phyloP scores from a whole-genome alignment of 2,113 vertebrate species.

The Ceyx margarethae region DNA sequence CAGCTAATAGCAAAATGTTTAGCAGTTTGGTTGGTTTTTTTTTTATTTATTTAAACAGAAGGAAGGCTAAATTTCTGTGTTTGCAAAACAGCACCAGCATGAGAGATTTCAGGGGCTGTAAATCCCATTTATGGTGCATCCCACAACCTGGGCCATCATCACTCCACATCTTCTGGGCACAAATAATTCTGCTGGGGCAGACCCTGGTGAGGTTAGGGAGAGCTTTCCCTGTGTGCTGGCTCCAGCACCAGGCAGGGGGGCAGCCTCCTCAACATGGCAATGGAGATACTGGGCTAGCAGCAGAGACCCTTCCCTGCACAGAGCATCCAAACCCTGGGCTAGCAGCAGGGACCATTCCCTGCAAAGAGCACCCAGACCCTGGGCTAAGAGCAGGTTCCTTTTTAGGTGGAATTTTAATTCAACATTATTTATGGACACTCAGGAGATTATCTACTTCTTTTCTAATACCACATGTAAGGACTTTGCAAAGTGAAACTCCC shows the following conservation, averaged over 20 bases:
- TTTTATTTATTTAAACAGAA: not conserved
- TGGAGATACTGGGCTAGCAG: not conserved
- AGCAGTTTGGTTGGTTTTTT: not conserved
- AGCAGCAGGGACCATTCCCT: no score
- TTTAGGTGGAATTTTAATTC: not conserved
- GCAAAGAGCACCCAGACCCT: no score
- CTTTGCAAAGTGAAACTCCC: not conserved
- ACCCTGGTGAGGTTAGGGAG: not conserved
- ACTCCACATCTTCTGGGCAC: not conserved
- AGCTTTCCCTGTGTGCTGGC: not conserved
- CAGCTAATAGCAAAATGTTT: not conserved
- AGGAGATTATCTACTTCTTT: not conserved
- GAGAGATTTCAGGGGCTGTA: not conserved
- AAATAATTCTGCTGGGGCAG: not conserved
- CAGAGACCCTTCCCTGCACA: no score
- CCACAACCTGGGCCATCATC: not conserved
- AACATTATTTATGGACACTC: not conserved
- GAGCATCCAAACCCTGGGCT: no score
- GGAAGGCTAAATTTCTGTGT: not conserved
- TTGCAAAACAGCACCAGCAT: not conserved
- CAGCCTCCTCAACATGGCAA: not conserved
- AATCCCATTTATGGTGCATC: not conserved
- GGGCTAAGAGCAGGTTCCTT: not conserved
- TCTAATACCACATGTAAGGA: not conserved
- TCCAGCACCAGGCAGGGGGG: not conserved